Evolutionary conservation across 2,113 vertebrate genomes (phyloP), one percentile per base, ranked within the genome.

Genomic region (Callipepla squamata): DNA sequence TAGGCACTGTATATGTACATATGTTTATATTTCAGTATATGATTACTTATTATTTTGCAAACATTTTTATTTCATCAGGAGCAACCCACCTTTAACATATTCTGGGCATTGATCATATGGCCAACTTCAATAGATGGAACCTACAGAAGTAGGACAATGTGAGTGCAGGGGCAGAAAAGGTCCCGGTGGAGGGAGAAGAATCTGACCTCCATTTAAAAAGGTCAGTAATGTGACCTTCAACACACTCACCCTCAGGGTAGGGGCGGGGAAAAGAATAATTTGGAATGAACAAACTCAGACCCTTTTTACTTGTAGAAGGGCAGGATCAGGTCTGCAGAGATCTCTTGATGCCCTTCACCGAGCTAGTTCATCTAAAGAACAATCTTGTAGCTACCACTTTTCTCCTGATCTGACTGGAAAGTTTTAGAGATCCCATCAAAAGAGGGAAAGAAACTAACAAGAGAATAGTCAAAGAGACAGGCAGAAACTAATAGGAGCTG

Each of bases 201-300:
- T 45, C 72, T 85, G 50, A 92, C 78, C 50, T 65, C 40, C 30
- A 55, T 85, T 86, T 87, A 65, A 91, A 67, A 36, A 88, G 80
- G 83, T 93, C 82, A 92, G 30, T 51, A 72, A 82, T 65, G 79
- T 59, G 90, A 94, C 92, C 95, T 96, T 96, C 90, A 93, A 47
- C 28, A 28, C 57, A 45, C 13, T n/a, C 11, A 28, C 84, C 91
- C 94, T 75, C 76, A 63, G 85, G 75, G 48, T 3, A 95, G 78
- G 53, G 83, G 83, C 51, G 92, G 82, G 53, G 82, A 90, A 62
- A 94, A 53, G 63, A 87, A 40, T 91, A 95, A 40, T 40, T 80
- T 34, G 82, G 45, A 90, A 85, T 61, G n/a, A 95, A 90, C 84
- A 79, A 95, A 89, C 65, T 80, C 66, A 2, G 73, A 74, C 62